Evolutionary conservation across 1,140 invertebrate species (phyloP).

Genomic region (Drosophila equinoxialis): DNA sequence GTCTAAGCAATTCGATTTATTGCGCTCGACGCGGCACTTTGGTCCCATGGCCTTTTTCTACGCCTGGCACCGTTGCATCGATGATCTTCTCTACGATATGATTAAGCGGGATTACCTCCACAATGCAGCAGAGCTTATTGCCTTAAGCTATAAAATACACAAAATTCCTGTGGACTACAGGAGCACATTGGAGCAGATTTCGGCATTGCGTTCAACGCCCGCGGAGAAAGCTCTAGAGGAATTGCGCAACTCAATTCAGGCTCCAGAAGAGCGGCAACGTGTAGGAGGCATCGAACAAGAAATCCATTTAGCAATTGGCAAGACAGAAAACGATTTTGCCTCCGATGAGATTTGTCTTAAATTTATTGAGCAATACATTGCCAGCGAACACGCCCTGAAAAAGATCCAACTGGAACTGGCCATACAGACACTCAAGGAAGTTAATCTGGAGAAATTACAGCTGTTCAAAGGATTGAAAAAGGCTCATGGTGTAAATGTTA

Average conservation of each 20-base stretch:
- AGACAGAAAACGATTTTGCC: constrained; percentile 70
- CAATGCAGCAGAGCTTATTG: constrained; percentile 79
- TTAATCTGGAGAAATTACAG: constrained; percentile 84
- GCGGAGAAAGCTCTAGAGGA: constrained; percentile 47
- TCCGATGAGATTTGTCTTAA: constrained; percentile 84
- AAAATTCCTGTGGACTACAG: constrained; percentile 73
- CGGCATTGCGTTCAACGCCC: constrained; percentile 67
- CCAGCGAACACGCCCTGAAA: constrained; percentile 84
- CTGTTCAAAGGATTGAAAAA: constrained; percentile 86
- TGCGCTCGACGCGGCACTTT: constrained; percentile 96
- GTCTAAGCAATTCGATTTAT: constrained; percentile 87
- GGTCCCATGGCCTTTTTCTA: constrained; percentile 95
- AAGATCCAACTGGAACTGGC: constrained; percentile 86
- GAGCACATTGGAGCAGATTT: constrained; percentile 71
- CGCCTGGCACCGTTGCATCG: constrained; percentile 91
- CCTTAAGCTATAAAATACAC: constrained; percentile 75
- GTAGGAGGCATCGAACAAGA: constrained; percentile 60
- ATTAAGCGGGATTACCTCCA: constrained; percentile 81
- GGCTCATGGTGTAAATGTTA: constrained; percentile 85
- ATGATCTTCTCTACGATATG: constrained; percentile 89
- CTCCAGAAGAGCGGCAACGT: constrained; percentile 19
- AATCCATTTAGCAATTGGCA: constrained; percentile 75
- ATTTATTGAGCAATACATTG: constrained; percentile 86
- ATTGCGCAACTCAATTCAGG: constrained; percentile 41
- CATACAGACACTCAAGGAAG: constrained; percentile 87